A percentile compares a stretch with the other conserved stretches of the same genome.
phyloP scores from a whole-genome alignment of 2,888 invertebrate genomes.

The Catocala fraxini region DNA sequence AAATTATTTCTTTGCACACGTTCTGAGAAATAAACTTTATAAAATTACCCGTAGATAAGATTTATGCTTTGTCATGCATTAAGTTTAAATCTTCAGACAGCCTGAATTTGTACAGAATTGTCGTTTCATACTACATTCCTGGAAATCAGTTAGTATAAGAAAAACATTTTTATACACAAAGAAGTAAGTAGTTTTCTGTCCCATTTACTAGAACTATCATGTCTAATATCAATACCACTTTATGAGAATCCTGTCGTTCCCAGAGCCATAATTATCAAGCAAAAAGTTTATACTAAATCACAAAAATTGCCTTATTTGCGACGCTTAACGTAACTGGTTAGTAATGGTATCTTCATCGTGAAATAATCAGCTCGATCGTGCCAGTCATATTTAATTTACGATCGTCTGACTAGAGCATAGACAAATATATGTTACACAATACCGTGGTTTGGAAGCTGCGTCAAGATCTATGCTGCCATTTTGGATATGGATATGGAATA shows the following conservation, averaged over 20 bases:
- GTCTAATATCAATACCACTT: too few relatives aligned
- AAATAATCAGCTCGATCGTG: conserved; percentile 49
- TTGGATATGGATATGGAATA: too few relatives aligned
- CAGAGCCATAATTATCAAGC: neutral
- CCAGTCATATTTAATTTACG: conserved; percentile 51
- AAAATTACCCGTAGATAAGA: neutral
- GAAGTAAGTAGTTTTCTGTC: too few relatives aligned
- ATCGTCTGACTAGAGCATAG: conserved; percentile 41
- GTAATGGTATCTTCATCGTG: conserved; percentile 42
- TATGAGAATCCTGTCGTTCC: neutral
- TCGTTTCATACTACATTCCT: too few relatives aligned
- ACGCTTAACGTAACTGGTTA: conserved; percentile 37
- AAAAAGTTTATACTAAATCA: conserved; percentile 20
- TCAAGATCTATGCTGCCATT: conserved; percentile 10
- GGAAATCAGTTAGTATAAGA: too few relatives aligned
- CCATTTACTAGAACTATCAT: too few relatives aligned
- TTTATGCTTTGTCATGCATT: too few relatives aligned
- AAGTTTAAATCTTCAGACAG: too few relatives aligned
- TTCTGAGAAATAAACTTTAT: neutral
- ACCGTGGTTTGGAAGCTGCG: conserved; percentile 33
- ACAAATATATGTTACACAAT: conserved; percentile 45
- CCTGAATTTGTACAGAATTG: too few relatives aligned
- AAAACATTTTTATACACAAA: too few relatives aligned
- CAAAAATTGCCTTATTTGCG: conserved; percentile 19
- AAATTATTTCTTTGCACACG: conserved; percentile 5